A percentile compares a stretch with the other conserved stretches of the same genome.
phyloP scores from a whole-genome alignment of 53 echinoderm and acorn worm genomes.

The Zoroaster sp. region DNA sequence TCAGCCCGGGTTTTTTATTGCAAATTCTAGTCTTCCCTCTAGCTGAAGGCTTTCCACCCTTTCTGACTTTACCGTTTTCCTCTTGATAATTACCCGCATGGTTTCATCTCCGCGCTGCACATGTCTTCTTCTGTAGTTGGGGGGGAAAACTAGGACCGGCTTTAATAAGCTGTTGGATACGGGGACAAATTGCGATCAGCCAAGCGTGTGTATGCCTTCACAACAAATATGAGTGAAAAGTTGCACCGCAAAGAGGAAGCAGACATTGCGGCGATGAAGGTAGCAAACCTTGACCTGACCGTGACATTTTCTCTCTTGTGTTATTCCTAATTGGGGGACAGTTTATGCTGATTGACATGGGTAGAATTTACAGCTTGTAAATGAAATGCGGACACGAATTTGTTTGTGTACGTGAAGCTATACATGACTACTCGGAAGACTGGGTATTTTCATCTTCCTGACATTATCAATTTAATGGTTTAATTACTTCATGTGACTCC shows the following conservation, averaged over 20 bases:
- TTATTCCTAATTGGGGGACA: neutral
- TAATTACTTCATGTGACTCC: neutral
- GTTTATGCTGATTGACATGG: neutral
- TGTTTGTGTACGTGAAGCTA: neutral
- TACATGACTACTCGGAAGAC: neutral
- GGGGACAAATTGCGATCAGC: constrained; percentile 22
- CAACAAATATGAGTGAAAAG: constrained; percentile 17
- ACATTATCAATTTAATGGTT: neutral
- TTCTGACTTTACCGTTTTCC: constrained; percentile 8
- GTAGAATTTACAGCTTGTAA: neutral
- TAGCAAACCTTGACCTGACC: neutral
- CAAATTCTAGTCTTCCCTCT: neutral
- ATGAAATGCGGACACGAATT: neutral
- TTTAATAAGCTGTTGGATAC: neutral
- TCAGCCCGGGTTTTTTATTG: neutral
- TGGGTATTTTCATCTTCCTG: neutral
- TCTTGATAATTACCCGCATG: constrained; percentile 33
- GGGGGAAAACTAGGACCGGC: neutral
- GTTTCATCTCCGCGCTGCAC: neutral
- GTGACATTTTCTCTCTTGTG: neutral
- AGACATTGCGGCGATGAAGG: neutral
- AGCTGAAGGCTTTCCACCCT: neutral
- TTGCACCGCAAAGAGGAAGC: neutral
- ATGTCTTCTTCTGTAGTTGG: neutral
- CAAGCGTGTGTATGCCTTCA: neutral